Conservation (phyloP, 2,113 vertebrate species). For the Psilopogon haemacephalus region DNA sequence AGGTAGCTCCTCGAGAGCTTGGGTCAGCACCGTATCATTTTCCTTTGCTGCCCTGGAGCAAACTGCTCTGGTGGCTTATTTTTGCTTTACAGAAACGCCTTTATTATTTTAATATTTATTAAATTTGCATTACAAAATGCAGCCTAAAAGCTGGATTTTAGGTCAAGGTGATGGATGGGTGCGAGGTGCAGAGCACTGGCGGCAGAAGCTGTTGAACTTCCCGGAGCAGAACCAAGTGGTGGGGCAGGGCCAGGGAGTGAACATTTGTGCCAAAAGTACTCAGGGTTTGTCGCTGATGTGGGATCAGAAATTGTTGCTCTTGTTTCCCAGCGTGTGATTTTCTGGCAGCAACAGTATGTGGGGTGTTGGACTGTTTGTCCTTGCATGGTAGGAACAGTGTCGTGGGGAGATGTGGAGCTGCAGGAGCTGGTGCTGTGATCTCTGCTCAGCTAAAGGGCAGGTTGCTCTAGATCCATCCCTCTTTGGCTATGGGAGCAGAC, state of each 20-base stretch:
- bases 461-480: accelerated
- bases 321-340: background rate
- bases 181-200: accelerated
- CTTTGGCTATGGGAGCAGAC: accelerated
- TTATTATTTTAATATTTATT: background rate
- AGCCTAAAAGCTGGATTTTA: background rate
- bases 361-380: background rate
- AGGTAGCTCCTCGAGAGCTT: background rate
- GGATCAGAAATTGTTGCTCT: background rate
- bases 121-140: background rate
- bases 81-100: background rate
- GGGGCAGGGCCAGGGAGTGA: background rate
- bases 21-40: background rate
- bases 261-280: no score
- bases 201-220: background rate
- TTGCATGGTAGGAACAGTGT: background rate
- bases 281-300: background rate
- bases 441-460: accelerated
- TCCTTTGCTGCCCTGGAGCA: background rate
- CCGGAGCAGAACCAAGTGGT: background rate
- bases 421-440: background rate
- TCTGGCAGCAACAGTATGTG: background rate
- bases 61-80: background rate
- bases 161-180: background rate
- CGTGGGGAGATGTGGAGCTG: background rate